Percentiles rank a stretch among this genome's conserved stretches.
Evolutionary conservation across 2,113 vertebrate genomes (phyloP).

Genomic region (Pangasianodon gigas): DNA sequence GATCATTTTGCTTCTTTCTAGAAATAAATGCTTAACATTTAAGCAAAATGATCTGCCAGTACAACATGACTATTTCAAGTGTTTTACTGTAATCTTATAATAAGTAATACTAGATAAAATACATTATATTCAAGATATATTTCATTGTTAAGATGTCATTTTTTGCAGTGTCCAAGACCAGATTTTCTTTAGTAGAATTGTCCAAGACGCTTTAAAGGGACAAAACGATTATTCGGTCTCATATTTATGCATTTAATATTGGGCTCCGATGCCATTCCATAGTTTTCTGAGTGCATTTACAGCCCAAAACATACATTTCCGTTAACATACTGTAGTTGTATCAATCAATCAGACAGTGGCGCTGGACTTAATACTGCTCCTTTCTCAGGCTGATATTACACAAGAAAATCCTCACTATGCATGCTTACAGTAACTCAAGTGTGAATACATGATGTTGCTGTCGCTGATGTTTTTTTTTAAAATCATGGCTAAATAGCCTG

Average conservation of each 20-base stretch:
- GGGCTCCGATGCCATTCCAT: background rate
- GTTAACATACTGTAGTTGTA: background rate
- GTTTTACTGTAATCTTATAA: background rate
- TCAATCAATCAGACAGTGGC: too few relatives aligned
- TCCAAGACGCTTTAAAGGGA: background rate
- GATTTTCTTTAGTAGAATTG: background rate
- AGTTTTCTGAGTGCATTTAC: background rate
- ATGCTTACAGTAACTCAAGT: too few relatives aligned
- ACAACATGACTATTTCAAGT: background rate
- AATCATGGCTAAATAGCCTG: background rate
- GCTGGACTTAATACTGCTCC: too few relatives aligned
- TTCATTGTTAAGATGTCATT: too few relatives aligned
- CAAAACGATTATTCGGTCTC: background rate
- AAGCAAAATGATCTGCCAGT: background rate
- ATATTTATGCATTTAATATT: background rate
- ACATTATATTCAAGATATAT: background rate
- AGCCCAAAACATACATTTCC: background rate
- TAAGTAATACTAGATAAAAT: background rate
- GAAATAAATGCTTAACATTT: background rate
- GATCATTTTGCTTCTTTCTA: background rate
- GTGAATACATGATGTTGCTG: too few relatives aligned
- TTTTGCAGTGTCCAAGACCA: too few relatives aligned
- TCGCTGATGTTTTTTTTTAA: too few relatives aligned
- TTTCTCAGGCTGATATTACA: too few relatives aligned
- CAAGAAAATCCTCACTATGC: too few relatives aligned